Evolutionary conservation across 2,113 vertebrate species (phyloP), one percentile per base, ranked within the genome.

Genomic region (Syngnathoides biaculeatus): DNA sequence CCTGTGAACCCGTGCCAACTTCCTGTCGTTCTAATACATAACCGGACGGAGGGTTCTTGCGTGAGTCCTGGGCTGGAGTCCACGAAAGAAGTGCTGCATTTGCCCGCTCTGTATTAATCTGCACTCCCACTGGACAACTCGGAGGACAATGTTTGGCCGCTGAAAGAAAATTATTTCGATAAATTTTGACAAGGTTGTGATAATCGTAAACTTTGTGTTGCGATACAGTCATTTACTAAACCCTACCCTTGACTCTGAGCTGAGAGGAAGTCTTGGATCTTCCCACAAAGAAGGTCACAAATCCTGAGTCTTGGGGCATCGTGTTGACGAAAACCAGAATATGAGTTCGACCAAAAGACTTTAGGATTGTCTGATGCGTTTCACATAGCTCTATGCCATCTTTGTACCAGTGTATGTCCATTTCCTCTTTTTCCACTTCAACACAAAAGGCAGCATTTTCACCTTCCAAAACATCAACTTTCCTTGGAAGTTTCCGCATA

Each of bases 371-470:
- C 56, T 88, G 80, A 50, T 94, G 89, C 0, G 93, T 93, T 75
- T 95, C 93, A 0, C 82, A 86, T 22, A 99, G 88, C 79, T 95
- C 94, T 38, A 90, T 77, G 15, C 94, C 95, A 0, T 98, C 93
- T 20, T 93, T 94, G 73, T 92, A 96, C 97, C 97, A 99, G 74
- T 84, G 92, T 27, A 94, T 93, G 35, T 93, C 91, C 80, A 95
- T 93, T 61, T 91, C 90, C 0, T 89, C 92, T 58, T 96, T 95
- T 45, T 85, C 92, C 0, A 96, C 95, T 83, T 99, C 96, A 79
- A 94, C 96, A 7, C 95, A 96, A 81, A 98, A 96, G 45, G 95
- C 97, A 0, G 96, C 96, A 0, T 99, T 98, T 89, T 98, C 97
- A 0, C 96, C 96, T 69, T 98, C 96, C 58, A 96, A 90, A 42